phyloP scores from a whole-genome alignment of 2,113 vertebrate genomes.

The Dromas ardeola region DNA sequence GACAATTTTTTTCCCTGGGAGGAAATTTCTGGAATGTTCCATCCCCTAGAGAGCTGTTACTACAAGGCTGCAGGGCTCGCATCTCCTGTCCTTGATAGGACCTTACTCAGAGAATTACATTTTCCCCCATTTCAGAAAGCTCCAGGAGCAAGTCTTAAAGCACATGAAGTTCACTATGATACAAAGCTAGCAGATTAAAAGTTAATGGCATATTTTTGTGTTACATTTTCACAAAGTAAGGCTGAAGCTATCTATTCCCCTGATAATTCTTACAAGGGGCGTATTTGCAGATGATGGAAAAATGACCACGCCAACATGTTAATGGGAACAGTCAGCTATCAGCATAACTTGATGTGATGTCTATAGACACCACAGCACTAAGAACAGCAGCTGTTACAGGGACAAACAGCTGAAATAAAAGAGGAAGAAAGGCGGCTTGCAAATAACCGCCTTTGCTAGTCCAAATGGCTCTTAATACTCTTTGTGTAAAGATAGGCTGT shows the following conservation, averaged over 20 bases:
- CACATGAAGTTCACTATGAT: not conserved
- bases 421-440: conserved; percentile 67
- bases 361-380: not conserved
- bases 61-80: not conserved
- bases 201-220: not conserved
- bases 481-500: conserved; percentile 55
- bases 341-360: not conserved
- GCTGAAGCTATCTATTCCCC: not conserved
- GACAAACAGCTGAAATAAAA: conserved; percentile 75
- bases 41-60: not conserved
- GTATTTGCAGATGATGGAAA: not conserved
- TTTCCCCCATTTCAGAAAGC: not conserved
- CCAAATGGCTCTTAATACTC: conserved; percentile 63
- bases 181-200: not conserved
- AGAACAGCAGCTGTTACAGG: conserved; percentile 65
- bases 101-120: not conserved
- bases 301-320: not conserved
- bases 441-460: conserved; percentile 46
- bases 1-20: not conserved
- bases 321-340: not conserved
- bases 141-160: not conserved
- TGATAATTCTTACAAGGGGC: not conserved
- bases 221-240: not conserved
- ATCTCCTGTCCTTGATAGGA: not conserved
- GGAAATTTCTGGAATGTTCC: not conserved